Conservation (phyloP, 2,797 vertebrate species). For the Melanotaenia maccullochi region DNA sequence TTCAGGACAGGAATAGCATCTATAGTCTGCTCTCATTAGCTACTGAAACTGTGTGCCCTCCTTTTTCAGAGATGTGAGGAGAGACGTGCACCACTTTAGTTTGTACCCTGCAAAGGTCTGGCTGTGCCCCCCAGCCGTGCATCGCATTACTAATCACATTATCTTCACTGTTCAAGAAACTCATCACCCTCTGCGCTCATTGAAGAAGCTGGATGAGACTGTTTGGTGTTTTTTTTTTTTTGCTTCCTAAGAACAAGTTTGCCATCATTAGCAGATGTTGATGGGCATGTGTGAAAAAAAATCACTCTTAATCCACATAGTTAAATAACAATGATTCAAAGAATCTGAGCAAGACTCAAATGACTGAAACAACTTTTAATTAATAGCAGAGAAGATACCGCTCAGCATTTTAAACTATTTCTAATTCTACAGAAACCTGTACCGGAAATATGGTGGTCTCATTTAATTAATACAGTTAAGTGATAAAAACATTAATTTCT, state of each 20-base stretch:
- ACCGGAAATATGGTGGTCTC: background rate
- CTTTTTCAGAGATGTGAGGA: constrained; percentile 34
- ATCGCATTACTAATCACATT: constrained; percentile 71
- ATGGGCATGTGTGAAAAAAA: constrained; percentile 8
- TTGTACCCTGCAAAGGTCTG: constrained; percentile 37
- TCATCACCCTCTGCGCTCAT: background rate
- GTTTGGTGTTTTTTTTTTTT: background rate
- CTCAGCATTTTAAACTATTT: background rate
- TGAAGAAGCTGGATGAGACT: constrained; percentile 28
- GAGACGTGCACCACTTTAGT: constrained; percentile 28
- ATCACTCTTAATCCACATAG: background rate
- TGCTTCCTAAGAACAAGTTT: constrained; percentile 36
- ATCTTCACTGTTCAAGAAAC: constrained; percentile 55
- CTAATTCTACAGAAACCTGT: background rate
- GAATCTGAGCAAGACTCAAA: constrained; percentile 5
- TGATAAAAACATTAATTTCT: no score
- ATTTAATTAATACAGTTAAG: no score
- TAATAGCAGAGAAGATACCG: background rate
- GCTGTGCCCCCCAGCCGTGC: constrained; percentile 27
- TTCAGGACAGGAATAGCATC: constrained; percentile 18
- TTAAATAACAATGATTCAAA: background rate
- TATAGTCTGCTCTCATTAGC: constrained; percentile 34
- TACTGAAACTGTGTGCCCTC: constrained; percentile 35
- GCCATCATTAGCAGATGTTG: constrained; percentile 9
- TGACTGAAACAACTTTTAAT: background rate